phyloP scores from a whole-genome alignment of 2,113 vertebrate genomes.

The Saccopteryx bilineata region DNA sequence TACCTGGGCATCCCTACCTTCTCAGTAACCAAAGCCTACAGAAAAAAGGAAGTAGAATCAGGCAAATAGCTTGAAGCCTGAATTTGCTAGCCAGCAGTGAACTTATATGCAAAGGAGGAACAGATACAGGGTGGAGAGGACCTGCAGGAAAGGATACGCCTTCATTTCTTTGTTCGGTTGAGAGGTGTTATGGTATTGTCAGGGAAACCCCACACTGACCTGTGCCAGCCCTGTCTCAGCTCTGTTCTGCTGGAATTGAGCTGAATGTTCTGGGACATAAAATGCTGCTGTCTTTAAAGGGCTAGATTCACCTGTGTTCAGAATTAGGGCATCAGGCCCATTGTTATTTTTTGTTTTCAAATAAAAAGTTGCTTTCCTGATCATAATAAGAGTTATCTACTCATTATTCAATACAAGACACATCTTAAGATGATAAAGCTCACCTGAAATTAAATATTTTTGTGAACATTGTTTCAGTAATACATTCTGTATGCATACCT shows the following conservation, averaged over 20 bases:
- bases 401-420: neutral
- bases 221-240: neutral
- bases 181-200: conserved; percentile 7
- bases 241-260: conserved; percentile 23
- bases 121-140: neutral
- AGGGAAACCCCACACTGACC: neutral
- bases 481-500: neutral
- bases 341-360: conserved; percentile 51
- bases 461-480: neutral
- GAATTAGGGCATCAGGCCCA: neutral
- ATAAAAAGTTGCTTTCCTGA: conserved; percentile 42
- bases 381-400: conserved; percentile 44
- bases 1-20: neutral
- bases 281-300: neutral
- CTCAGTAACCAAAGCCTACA: neutral
- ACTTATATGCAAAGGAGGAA: neutral
- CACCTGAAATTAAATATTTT: neutral
- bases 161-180: conserved; percentile 40
- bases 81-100: neutral
- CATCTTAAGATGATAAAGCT: neutral
- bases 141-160: neutral
- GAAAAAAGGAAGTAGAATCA: neutral
- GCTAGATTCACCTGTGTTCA: neutral
- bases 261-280: neutral
- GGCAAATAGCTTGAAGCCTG: neutral